Base-by-base conservation (phyloP, 1,140 invertebrate genomes). In the Aphaenogaster ashmeadi region DNA sequence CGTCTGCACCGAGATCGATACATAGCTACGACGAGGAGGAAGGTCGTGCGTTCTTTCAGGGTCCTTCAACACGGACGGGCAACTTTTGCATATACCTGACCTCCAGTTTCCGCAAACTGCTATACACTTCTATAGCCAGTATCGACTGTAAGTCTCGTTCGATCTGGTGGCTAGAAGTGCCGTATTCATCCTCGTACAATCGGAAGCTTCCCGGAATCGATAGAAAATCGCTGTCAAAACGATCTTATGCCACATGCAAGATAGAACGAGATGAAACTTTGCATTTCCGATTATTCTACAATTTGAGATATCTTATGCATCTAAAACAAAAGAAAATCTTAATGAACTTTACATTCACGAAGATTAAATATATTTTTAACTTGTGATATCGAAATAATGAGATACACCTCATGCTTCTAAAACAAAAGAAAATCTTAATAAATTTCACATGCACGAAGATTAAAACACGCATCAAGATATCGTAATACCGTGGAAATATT, bases 41-140 rank as follows among this genome's bases (percentile, higher is more conserved):
- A 84, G 80, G 80, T 75, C 80, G 67, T 62, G 58, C n/a, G 69
- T 84, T 84, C 80, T 84, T 83, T 84, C 80, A 84, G 69, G 69
- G 80, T 84, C 54, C 69, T 47, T 41, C 18, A 13, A 47, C 54
- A 21, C 47, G 15, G 41, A 9, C 5, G 13, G n/a, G 27, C 38
- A 33, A 13, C 64, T 50, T 83, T 83, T 84, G 52, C 50, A 62
- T 74, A 75, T 38, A 84, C n/a, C 54, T 60, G 80, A 84, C 80
- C 80, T 84, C 80, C 41, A 62, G 56, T 84, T 74, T 60, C 67
- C 27, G 8, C 41, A 44, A 60, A 56, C 52, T 27, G 41, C 67
- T 50, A 5, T 60, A 41, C n/a, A 56, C 41, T 75, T n/a, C 33
- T 84, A 75, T 84, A 84, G 41, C 21, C 69, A 6, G 36, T 50